Percentiles rank a stretch among this genome's conserved stretches.
phyloP scores from a whole-genome alignment of 2,888 invertebrate species.

The Micoletzkya japonica region DNA sequence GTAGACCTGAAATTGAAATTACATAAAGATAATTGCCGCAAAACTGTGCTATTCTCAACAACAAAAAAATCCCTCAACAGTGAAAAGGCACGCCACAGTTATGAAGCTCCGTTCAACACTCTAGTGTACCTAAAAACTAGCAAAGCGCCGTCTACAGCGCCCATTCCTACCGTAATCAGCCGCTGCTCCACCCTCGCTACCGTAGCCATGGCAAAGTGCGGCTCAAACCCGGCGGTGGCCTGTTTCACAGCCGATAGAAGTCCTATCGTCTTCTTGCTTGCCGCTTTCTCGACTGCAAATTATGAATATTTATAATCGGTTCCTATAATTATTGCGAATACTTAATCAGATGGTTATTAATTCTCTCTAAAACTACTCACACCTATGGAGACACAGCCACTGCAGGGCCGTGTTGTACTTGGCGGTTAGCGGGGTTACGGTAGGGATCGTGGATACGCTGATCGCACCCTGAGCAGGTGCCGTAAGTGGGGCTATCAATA shows the following conservation, averaged over 20 bases:
- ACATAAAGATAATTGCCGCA: too few species aligned
- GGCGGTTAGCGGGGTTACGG: slow-evolving; percentile 7
- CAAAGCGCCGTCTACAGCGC: too few species aligned
- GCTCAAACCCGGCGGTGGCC: neutral
- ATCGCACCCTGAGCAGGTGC: slow-evolving; percentile 13
- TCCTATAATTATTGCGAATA: neutral
- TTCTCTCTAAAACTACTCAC: slow-evolving; percentile 7
- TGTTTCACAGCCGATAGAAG: neutral
- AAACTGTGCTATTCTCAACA: too few species aligned
- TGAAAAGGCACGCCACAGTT: too few species aligned
- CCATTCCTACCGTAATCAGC: slow-evolving; percentile 10
- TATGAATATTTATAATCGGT: neutral
- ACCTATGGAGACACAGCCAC: slow-evolving; percentile 26
- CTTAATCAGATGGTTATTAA: too few species aligned
- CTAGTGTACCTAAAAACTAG: too few species aligned
- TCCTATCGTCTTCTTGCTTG: slow-evolving; percentile 2
- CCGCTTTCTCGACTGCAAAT: slow-evolving; percentile 2
- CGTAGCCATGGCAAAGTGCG: slow-evolving; percentile 20
- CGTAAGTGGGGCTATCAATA: neutral
- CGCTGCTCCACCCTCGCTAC: slow-evolving; percentile 23
- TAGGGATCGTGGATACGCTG: slow-evolving; percentile 15
- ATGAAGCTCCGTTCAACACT: too few species aligned
- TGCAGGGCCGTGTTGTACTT: slow-evolving; percentile 25
- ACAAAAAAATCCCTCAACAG: too few species aligned
- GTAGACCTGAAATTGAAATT: slow-evolving; percentile 22